Evolutionary conservation across 1,140 invertebrate species (phyloP).

Genomic region (Matsumurasca onukii): DNA sequence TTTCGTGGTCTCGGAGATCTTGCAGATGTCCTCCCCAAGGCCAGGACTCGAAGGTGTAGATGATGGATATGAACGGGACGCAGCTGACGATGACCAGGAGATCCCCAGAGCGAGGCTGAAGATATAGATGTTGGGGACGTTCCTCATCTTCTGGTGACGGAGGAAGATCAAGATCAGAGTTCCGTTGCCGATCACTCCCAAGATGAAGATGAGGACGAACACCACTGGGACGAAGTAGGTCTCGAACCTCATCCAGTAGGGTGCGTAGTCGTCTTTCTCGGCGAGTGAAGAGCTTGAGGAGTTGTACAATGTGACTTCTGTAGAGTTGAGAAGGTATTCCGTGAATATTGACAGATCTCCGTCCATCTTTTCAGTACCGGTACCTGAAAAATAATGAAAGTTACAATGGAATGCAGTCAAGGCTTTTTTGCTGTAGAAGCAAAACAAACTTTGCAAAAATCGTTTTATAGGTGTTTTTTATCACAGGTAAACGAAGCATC

Average conservation of each 20-base stretch:
- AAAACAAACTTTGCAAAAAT: no score
- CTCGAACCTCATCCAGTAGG: slow-evolving; percentile 71
- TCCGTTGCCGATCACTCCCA: slow-evolving; percentile 88
- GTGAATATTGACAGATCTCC: no score
- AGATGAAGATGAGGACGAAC: slow-evolving; percentile 82
- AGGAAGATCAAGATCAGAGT: slow-evolving; percentile 82
- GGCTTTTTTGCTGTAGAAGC: no score
- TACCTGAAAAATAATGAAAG: no score
- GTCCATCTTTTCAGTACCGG: no score
- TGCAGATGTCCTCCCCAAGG: slow-evolving; percentile 81
- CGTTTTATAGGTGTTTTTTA: no score
- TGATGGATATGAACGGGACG: slow-evolving; percentile 83
- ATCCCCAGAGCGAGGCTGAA: slow-evolving; percentile 73
- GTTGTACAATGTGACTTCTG: no score
- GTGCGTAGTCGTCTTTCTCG: slow-evolving; percentile 12
- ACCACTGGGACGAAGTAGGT: slow-evolving; percentile 85
- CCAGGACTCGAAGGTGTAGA: slow-evolving; percentile 87
- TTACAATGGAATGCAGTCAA: no score
- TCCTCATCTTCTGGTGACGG: slow-evolving; percentile 78
- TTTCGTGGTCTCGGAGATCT: slow-evolving; percentile 84
- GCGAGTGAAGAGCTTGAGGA: no score
- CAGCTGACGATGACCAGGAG: slow-evolving; percentile 79
- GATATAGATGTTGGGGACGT: slow-evolving; percentile 88
- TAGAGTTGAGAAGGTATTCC: no score
- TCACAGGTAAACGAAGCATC: no score